Conservation (phyloP, 1,140 invertebrate genomes). For the Caerostris extrusa region DNA sequence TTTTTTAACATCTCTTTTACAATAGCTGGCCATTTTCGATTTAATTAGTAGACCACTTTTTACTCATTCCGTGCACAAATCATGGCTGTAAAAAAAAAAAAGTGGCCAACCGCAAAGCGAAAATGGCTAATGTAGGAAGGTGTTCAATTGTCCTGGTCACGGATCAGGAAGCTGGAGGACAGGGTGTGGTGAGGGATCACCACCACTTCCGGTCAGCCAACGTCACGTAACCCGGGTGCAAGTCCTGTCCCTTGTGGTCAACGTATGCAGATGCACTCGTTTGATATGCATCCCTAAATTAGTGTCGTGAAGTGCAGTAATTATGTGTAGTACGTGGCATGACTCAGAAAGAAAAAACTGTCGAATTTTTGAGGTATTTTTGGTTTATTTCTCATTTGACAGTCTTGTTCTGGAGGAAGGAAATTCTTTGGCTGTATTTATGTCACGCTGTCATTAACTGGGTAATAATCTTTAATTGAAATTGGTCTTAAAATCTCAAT, state of each 20-base stretch:
- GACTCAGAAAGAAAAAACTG: neutral
- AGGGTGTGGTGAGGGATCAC: constrained; percentile 63
- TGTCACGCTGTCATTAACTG: constrained; percentile 45
- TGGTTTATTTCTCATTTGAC: constrained; percentile 17
- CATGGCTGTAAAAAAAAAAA: neutral
- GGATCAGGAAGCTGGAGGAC: neutral
- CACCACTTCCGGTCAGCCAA: constrained; percentile 47
- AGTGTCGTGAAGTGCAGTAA: constrained; percentile 33
- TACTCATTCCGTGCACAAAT: neutral
- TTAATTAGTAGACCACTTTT: neutral
- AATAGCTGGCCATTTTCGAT: neutral
- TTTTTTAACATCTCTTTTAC: no score
- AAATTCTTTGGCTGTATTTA: constrained; percentile 41
- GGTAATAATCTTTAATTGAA: constrained; percentile 18
- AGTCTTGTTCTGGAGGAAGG: constrained; percentile 45
- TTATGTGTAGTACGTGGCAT: neutral
- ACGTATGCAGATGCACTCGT: constrained; percentile 24
- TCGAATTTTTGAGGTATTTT: neutral
- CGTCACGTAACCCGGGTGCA: constrained; percentile 40
- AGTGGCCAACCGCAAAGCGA: neutral
- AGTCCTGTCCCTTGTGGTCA: neutral
- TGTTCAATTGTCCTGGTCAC: constrained; percentile 30
- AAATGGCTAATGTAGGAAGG: neutral
- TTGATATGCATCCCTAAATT: constrained; percentile 50
- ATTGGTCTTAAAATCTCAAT: constrained; percentile 32